Evolutionary conservation across 2,888 invertebrate genomes (phyloP).

Genomic region (Stenolophus ochropezus): DNA sequence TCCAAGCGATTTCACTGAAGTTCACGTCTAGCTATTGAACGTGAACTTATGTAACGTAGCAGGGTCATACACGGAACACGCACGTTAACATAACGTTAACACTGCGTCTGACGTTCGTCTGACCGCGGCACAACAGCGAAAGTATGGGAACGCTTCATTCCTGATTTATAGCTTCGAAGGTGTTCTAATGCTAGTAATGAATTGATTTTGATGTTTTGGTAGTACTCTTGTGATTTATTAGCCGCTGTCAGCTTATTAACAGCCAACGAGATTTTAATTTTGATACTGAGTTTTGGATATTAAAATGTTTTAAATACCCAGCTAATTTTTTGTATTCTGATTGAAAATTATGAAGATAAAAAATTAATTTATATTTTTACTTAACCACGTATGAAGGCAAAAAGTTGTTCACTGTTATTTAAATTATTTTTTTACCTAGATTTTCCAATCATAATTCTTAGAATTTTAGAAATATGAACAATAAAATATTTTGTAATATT

Average conservation of each 20-base stretch:
- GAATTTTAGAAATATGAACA: no score
- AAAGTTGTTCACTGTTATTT: neutral
- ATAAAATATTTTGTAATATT: no score
- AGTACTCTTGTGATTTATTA: slow-evolving; percentile 13
- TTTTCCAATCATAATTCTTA: no score
- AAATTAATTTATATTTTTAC: neutral
- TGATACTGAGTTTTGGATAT: slow-evolving; percentile 1
- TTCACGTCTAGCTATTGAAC: slow-evolving; percentile 48
- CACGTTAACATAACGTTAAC: slow-evolving; percentile 29
- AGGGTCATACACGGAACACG: slow-evolving; percentile 46
- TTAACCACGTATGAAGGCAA: neutral
- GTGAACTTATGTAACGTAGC: slow-evolving; percentile 53
- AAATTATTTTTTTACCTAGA: neutral
- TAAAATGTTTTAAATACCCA: neutral
- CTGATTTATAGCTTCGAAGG: neutral
- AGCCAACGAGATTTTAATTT: neutral
- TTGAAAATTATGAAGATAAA: neutral
- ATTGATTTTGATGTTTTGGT: slow-evolving; percentile 24
- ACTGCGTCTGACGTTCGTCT: slow-evolving; percentile 20
- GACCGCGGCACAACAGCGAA: slow-evolving; percentile 11
- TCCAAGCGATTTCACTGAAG: slow-evolving; percentile 36
- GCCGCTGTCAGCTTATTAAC: neutral
- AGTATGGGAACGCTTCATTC: slow-evolving; percentile 5
- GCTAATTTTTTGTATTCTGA: neutral
- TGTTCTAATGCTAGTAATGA: slow-evolving; percentile 18